Evolutionary conservation across 2,113 vertebrate genomes (phyloP), one percentile per base, ranked within the genome.

Genomic region (Sporophila hypoxantha): DNA sequence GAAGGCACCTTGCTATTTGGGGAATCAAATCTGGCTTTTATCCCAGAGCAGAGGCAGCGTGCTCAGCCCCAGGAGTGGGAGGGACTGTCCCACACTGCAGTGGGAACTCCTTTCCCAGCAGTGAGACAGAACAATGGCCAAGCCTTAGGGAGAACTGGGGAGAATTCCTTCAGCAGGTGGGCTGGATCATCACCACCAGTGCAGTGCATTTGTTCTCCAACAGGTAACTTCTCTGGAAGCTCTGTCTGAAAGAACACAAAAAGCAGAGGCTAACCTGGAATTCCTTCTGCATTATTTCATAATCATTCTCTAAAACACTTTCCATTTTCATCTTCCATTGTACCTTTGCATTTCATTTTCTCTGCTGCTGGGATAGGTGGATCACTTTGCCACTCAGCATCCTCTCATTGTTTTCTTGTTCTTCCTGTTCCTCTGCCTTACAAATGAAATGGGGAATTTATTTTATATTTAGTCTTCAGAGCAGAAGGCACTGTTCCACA

Each of bases 1-100:
- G 37, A 89, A 75, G 69, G 50, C 87, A 94, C 87, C 91, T 95
- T 91, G 79, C 91, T 95, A 93, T 94, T 95, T 94, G 92, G 70
- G 91, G 87, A 95, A 65, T 65, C 87, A 80, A 80, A 39, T 94
- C 89, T 94, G 92, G 91, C 92, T 81, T 71, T 89, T 68, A 75
- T 92, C 92, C 93, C 90, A 66, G 86, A 39, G 76, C 81, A 91
- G 83, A 92, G 77, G 83, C 94, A 94, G 70, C 41, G 1, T 67
- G 73, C 68, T 89, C 78, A 89, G 79, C 89, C 89, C 65, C 65
- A 82, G 75, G 78, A 87, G 56, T 82, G 91, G 90, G 89, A 91
- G 92, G 94, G 84, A 82, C 84, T 71, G 81, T 88, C 80, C 89
- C 78, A 39, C n/a, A 18, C 37, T 71, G 85, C 73, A 57, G 2